These are phyloP conservation scores for Antennarius maculatus DNA, from an alignment of 2,797 vertebrate species.

Conservation along the genomic window DNA sequence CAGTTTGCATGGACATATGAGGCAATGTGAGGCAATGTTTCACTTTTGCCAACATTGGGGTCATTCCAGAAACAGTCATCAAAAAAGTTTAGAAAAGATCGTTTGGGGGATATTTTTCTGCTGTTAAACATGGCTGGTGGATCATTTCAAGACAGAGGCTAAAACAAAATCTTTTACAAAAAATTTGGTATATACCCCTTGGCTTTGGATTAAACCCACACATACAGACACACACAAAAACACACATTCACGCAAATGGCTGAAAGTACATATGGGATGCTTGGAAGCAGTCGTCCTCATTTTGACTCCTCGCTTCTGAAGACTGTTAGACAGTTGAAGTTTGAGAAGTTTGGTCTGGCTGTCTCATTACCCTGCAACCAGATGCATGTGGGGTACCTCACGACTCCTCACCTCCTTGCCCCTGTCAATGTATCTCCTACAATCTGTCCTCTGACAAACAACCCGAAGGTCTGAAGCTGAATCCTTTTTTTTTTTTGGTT, in stretches of 20 bases:
- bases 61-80: no score
- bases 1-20: no score
- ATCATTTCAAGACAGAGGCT: no score
- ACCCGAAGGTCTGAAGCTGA: constrained; percentile 25
- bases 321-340: constrained; percentile 57
- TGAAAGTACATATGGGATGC: constrained; percentile 34
- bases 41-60: no score
- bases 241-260: neutral
- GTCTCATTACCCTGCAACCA: constrained; percentile 69
- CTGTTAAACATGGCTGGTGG: no score
- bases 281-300: constrained; percentile 51
- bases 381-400: constrained; percentile 49
- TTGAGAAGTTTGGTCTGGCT: constrained; percentile 48
- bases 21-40: no score
- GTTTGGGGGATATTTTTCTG: no score
- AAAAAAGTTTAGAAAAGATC: no score
- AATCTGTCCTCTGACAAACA: constrained; percentile 41
- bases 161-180: neutral
- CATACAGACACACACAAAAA: constrained; percentile 7
- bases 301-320: constrained; percentile 52
- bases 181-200: constrained; percentile 9
- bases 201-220: neutral
- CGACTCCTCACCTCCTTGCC: constrained; percentile 49
- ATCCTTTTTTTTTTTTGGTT: constrained; percentile 23
- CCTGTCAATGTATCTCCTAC: constrained; percentile 50